Conservation (phyloP, 2,888 invertebrate species). For the Morpho deidamia region DNA sequence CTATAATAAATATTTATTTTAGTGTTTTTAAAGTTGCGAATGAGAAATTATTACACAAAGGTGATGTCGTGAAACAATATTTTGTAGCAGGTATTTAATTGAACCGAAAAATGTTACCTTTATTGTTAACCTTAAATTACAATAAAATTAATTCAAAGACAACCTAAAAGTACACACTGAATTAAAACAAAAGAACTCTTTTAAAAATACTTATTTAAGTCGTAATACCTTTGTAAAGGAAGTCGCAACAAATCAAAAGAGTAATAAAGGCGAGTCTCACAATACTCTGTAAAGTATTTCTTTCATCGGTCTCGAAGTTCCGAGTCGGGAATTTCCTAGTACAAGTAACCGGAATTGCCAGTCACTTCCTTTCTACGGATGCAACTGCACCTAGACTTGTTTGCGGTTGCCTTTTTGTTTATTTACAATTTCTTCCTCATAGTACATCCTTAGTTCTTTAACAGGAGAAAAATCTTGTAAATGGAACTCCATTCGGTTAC, state of each 20-base stretch:
- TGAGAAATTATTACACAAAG: too few species aligned
- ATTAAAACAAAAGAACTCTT: conserved; percentile 2
- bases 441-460: too few species aligned
- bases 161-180: neutral
- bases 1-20: too few species aligned
- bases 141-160: neutral
- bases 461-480: too few species aligned
- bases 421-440: too few species aligned
- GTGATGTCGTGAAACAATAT: too few species aligned
- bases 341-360: conserved; percentile 51
- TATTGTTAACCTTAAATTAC: too few species aligned
- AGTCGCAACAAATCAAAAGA: conserved; percentile 42
- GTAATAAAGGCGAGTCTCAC: conserved; percentile 49
- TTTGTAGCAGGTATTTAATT: too few species aligned
- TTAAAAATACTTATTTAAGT: conserved; percentile 12
- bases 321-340: conserved; percentile 50
- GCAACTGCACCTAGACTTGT: conserved; percentile 31
- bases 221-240: conserved; percentile 34
- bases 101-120: too few species aligned
- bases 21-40: too few species aligned
- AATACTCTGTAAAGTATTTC: conserved; percentile 52
- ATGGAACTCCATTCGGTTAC: too few species aligned
- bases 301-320: conserved; percentile 53
- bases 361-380: conserved; percentile 53
- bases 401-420: conserved; percentile 19